These are phyloP conservation scores for Epiblema foenella DNA, from an alignment of 2,888 invertebrate genomes.

Conservation along the genomic window DNA sequence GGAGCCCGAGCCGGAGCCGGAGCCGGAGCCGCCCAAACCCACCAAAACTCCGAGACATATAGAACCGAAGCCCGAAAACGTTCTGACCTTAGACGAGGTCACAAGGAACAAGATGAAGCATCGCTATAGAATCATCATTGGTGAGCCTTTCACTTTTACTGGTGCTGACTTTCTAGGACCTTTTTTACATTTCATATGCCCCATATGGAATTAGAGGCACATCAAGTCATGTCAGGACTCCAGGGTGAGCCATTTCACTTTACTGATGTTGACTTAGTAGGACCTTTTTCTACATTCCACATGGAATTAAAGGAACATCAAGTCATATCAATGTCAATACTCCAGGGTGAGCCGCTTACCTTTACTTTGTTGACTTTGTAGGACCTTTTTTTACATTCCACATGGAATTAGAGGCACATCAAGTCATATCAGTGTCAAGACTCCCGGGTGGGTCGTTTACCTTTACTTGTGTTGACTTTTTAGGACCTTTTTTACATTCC, in stretches of 20 bases:
- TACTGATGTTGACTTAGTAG: neutral
- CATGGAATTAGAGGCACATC: too few relatives aligned
- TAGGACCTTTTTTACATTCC: neutral
- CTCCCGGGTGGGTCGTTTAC: slow-evolving; percentile 39
- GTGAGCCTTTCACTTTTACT: slow-evolving; percentile 52
- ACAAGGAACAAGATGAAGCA: slow-evolving; percentile 83
- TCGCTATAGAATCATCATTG: slow-evolving; percentile 80
- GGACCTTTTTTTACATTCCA: neutral
- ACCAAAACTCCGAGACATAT: slow-evolving; percentile 62
- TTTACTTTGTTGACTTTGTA: neutral
- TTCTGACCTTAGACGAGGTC: slow-evolving; percentile 76
- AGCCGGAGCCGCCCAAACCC: slow-evolving; percentile 45
- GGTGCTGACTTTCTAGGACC: neutral
- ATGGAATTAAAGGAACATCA: too few relatives aligned
- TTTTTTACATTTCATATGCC: neutral
- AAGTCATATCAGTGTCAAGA: too few relatives aligned
- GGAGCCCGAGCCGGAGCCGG: slow-evolving; percentile 45
- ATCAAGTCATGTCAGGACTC: too few relatives aligned
- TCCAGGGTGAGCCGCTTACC: slow-evolving; percentile 40
- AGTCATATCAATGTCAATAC: too few relatives aligned
- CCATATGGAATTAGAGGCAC: too few relatives aligned
- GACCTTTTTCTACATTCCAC: neutral
- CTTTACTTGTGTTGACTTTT: neutral
- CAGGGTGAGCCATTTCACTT: slow-evolving; percentile 40
- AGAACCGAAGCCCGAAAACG: slow-evolving; percentile 69